Base-by-base conservation (phyloP, 2,888 invertebrate species). In the Pediacus dermestoides region DNA sequence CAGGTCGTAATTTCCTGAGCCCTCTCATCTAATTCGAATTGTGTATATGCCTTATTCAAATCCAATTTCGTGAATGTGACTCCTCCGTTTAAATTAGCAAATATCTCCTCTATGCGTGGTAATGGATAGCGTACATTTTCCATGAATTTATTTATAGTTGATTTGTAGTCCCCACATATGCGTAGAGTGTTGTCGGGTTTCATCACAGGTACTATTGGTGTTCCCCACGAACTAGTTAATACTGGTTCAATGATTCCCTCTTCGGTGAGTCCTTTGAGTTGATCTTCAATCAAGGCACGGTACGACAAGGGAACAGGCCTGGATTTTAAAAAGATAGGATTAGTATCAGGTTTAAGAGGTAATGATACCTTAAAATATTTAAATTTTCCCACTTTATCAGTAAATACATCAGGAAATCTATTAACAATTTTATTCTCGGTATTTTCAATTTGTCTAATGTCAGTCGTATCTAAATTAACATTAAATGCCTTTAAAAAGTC, bases 1-100 rank as follows among this genome's bases (percentile, higher is more conserved):
- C 26, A 33, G 2, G 34, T 21, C 15, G 26, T 22, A n/a, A 34
- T 7, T 14, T 22, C 16, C 9, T 30, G 25, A 7, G 33, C n/a
- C 9, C 34, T 16, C 6, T 37, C 34, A 9, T 37, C 38, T 3
- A 42, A 12, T 8, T 30, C 30, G 3, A 38, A 30, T 15, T 42
- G 42, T 12, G 11, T 30, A 38, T 42, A 42, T 16, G 34, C 34
- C 10, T 23, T 16, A 10, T 9, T 30, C 6, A 42, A 25, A 11
- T 42, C 34, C n/a, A n/a, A n/a, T n/a, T n/a, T n/a, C n/a, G n/a
- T n/a, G n/a, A n/a, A n/a, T n/a, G n/a, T n/a, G n/a, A n/a, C n/a
- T n/a, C n/a, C n/a, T n/a, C n/a, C n/a, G n/a, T n/a, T n/a, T 26
- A 26, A 9, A 9, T 26, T 26, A 9, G 26, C 26, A 26, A 26